phyloP scores from a whole-genome alignment of 2,888 invertebrate genomes.

The Acholoe squamosa region DNA sequence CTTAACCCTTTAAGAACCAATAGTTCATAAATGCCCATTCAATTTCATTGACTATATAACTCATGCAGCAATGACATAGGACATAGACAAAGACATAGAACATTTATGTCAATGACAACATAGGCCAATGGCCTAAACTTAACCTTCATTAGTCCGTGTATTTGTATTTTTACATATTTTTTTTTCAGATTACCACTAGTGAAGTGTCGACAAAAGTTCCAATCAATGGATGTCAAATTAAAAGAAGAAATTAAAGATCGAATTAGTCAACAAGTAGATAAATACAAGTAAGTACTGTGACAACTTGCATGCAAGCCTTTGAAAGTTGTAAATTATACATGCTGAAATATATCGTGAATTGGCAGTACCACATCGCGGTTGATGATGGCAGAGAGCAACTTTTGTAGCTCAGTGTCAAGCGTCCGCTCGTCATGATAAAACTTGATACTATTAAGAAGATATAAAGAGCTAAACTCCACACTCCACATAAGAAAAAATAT shows the following conservation, averaged over 20 bases:
- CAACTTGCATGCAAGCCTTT: too few species aligned
- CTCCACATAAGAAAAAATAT: too few species aligned
- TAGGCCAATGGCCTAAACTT: too few species aligned
- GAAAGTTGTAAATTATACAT: not conserved
- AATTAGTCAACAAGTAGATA: slow-evolving; percentile 84
- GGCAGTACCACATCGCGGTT: slow-evolving; percentile 37
- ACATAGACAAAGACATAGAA: too few species aligned
- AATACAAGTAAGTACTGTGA: slow-evolving; percentile 80
- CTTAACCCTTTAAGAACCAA: too few species aligned
- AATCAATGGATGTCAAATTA: slow-evolving; percentile 93
- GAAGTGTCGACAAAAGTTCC: slow-evolving; percentile 93
- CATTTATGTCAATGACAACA: too few species aligned
- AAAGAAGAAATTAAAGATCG: slow-evolving; percentile 88
- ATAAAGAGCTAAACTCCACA: too few species aligned
- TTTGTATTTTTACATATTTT: not conserved
- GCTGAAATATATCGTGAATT: slow-evolving; percentile 52
- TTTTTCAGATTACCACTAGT: slow-evolving; percentile 89
- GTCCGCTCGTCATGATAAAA: slow-evolving; percentile 66
- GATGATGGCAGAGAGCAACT: slow-evolving; percentile 65
- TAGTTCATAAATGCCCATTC: too few species aligned
- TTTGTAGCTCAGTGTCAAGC: slow-evolving; percentile 66
- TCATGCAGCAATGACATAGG: too few species aligned
- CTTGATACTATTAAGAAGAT: too few species aligned
- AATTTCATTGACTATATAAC: too few species aligned
- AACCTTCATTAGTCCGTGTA: too few species aligned